Conservation (phyloP, 2,888 invertebrate species). For the Oscheius sp. region DNA sequence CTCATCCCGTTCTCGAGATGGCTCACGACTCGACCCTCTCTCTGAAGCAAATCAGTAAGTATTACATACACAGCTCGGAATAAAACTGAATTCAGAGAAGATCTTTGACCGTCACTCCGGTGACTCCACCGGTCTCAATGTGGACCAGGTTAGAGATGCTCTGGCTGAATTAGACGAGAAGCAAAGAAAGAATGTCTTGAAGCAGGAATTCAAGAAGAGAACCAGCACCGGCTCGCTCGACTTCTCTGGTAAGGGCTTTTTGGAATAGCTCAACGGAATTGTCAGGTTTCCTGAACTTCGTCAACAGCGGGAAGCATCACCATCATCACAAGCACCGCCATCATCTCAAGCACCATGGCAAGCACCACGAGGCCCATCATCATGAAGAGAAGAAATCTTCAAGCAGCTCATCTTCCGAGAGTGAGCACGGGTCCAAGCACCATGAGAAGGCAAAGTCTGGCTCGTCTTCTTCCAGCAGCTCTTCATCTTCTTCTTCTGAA, state of each 20-base stretch:
- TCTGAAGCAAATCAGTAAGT: conserved; percentile 30
- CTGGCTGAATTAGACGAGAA: conserved; percentile 25
- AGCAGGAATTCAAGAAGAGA: conserved; percentile 30
- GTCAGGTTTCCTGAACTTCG: conserved; percentile 27
- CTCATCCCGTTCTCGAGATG: conserved; percentile 15
- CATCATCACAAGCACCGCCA: conserved; percentile 23
- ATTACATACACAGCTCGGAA: background rate
- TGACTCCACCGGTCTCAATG: conserved; percentile 12
- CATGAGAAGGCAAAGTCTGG: conserved; percentile 1
- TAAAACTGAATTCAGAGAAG: conserved; percentile 21
- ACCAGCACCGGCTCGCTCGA: conserved; percentile 28
- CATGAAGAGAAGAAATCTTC: conserved; percentile 30
- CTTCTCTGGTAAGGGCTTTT: conserved; percentile 27
- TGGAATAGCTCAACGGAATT: background rate
- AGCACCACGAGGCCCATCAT: conserved; percentile 30
- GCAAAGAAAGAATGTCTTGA: conserved; percentile 26
- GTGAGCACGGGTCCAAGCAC: conserved; percentile 13
- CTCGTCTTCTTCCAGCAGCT: conserved; percentile 27
- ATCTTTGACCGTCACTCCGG: conserved; percentile 25
- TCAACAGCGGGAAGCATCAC: conserved; percentile 18
- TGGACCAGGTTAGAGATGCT: conserved; percentile 6
- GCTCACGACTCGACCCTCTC: conserved; percentile 26
- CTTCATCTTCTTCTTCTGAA: conserved; percentile 27
- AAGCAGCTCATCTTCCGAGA: conserved; percentile 20
- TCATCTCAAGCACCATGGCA: conserved; percentile 21